Evolutionary conservation across 64 coral and sea anemone genomes (phyloP).

Genomic region (Porites lutea): DNA sequence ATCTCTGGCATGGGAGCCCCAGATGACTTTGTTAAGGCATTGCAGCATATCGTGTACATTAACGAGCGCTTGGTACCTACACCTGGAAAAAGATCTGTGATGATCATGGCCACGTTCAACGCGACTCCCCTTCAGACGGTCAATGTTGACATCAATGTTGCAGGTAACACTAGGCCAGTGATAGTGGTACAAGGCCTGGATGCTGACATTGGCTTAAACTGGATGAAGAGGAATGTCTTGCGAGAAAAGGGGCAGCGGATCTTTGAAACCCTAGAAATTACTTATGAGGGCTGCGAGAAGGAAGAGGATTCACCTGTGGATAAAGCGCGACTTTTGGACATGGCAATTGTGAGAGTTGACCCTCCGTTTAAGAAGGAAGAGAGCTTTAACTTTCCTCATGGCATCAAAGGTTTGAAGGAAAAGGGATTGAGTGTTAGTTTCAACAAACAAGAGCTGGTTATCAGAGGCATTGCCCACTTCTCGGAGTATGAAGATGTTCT

Average conservation of each 20-base stretch:
- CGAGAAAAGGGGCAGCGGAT: conserved; percentile 60
- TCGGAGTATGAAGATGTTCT: conserved; percentile 77
- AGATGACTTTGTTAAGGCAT: conserved; percentile 60
- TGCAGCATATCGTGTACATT: conserved; percentile 75
- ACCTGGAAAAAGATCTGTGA: conserved; percentile 61
- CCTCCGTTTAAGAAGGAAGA: conserved; percentile 79
- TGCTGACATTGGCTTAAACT: conserved; percentile 44
- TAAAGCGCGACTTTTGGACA: conserved; percentile 60
- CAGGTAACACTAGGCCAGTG: conserved; percentile 65
- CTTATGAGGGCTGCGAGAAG: conserved; percentile 45
- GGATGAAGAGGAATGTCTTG: conserved; percentile 48
- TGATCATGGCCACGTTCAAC: conserved; percentile 33
- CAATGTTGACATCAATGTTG: conserved; percentile 61
- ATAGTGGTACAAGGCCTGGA: conserved; percentile 64
- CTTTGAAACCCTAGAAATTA: conserved; percentile 69
- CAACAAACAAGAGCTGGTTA: conserved; percentile 70
- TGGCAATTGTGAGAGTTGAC: conserved; percentile 61
- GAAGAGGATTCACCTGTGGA: conserved; percentile 53
- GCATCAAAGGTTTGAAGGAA: conserved; percentile 57
- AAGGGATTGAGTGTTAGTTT: conserved; percentile 69
- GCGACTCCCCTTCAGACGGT: conserved; percentile 9
- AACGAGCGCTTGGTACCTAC: conserved; percentile 82
- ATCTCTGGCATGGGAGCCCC: conserved; percentile 77
- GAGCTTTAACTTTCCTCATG: conserved; percentile 69
- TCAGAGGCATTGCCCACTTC: conserved; percentile 78